A percentile compares a stretch with the other conserved stretches of the same genome.
Conservation (phyloP, 2,888 invertebrate species). For the Tetropium fuscum region DNA sequence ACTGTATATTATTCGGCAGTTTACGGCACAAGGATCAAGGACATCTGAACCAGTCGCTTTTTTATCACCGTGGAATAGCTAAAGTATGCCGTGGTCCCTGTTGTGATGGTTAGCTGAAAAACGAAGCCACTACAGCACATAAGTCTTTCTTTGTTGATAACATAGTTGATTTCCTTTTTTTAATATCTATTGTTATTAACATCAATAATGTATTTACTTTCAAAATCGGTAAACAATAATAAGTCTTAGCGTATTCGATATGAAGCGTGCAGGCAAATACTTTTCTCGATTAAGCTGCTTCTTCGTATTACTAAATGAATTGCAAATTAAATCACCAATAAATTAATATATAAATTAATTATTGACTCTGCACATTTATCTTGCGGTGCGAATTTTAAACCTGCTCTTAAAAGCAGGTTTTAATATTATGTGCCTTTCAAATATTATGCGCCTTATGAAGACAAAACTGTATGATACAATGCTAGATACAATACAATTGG, state of each 20-base stretch:
- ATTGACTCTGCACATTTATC: conserved; percentile 25
- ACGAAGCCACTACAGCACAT: conserved; percentile 45
- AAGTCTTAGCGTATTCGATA: not conserved
- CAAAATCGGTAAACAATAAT: conserved; percentile 13
- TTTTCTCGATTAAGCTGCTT: conserved; percentile 23
- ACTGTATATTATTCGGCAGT: conserved; percentile 46
- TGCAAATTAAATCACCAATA: conserved; percentile 40
- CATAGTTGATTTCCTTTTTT: conserved; percentile 46
- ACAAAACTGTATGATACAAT: not conserved
- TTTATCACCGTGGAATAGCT: conserved; percentile 37
- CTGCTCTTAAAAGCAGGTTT: conserved; percentile 27
- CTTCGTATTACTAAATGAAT: conserved; percentile 33
- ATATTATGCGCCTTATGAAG: not conserved
- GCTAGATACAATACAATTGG: not conserved
- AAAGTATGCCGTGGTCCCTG: conserved; percentile 30
- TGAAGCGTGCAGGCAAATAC: conserved; percentile 15
- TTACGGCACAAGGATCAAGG: conserved; percentile 54
- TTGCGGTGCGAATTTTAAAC: too few relatives aligned
- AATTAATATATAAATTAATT: conserved; percentile 36
- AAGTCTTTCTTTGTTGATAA: conserved; percentile 49
- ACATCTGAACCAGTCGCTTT: conserved; percentile 45
- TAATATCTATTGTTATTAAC: conserved; percentile 37
- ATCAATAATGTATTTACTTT: too few relatives aligned
- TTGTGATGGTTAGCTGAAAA: conserved; percentile 32
- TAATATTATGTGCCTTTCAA: not conserved